phyloP scores from a whole-genome alignment of 2,113 vertebrate species.

The Zonotrichia leucophrys region DNA sequence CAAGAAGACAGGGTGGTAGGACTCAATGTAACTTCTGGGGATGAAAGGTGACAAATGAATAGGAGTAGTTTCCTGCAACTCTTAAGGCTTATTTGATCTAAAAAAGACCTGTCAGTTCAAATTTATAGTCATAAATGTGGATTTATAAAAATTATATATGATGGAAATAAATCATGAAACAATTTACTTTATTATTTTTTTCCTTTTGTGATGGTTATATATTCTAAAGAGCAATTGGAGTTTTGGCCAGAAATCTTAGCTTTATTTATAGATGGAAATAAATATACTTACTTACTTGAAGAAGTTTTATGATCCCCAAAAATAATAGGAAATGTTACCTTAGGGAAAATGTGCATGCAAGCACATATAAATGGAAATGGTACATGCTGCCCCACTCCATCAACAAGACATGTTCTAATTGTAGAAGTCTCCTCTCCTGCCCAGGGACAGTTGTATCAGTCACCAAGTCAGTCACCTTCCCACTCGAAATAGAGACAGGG shows the following conservation, averaged over 20 bases:
- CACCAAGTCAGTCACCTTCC: neutral
- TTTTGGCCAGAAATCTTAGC: neutral
- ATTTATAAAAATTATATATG: constrained; percentile 8
- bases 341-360: constrained; percentile 25
- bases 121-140: constrained; percentile 8
- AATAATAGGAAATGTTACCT: constrained; percentile 56
- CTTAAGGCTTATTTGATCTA: neutral
- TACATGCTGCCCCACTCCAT: neutral
- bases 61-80: neutral
- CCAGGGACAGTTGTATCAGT: neutral
- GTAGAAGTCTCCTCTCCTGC: neutral
- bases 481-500: neutral
- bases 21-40: neutral
- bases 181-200: constrained; percentile 47
- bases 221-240: neutral
- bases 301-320: constrained; percentile 33
- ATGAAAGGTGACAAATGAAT: neutral
- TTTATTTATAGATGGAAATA: constrained; percentile 54
- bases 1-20: neutral
- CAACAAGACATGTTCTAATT: neutral
- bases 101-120: neutral
- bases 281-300: neutral
- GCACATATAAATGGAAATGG: constrained; percentile 31
- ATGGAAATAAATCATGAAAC: constrained; percentile 31
- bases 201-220: neutral